Base-by-base conservation (phyloP, 2,888 invertebrate species). In the Drosophila algonquin region DNA sequence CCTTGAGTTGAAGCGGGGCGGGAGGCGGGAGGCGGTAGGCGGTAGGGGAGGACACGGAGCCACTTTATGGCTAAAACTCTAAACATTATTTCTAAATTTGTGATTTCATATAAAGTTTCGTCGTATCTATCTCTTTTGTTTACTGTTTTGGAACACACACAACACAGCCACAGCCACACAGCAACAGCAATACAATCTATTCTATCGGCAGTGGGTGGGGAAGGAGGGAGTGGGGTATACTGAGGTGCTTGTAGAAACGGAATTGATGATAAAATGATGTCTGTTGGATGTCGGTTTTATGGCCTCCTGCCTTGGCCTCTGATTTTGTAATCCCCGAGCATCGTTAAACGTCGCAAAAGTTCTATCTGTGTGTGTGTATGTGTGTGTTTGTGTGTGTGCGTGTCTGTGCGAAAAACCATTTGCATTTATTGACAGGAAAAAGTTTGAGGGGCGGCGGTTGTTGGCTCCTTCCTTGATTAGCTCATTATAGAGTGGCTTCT, bases 291-390 rank as follows among this genome's bases (percentile, higher is more conserved):
- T 6, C 40, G 65, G 56, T 80, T 86, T 81, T 77, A 81, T 71
- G 70, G 62, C 56, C 72, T 63, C 53, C 53, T 57, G 27, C 47
- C 50, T 61, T 75, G 35, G 35, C 35, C 40, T 40, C n/a, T 40
- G 69, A 75, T 50, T 79, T 73, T 84, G 65, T 76, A 81, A 81
- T 75, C 58, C 45, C 52, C n/a, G 40, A 6, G 7, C 40, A 44
- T 60, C 81, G 73, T 87, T 79, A 83, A 83, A 84, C 40, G 40
- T 60, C 81, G 73, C 84, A 79, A 83, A 83, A 84, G 68, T 76
- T 21, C 21, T 21, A 3, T 21, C 21, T 21, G 3, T 21, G 10
- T n/a, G 35, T 35, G 27, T 12, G 8, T 44, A 14, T n/a, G 27
- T 71, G 40, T 53, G 9, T n/a, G 35, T 35, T 21, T 12, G 10